phyloP scores from a whole-genome alignment of 2,113 vertebrate genomes.

The Corvus cornix region DNA sequence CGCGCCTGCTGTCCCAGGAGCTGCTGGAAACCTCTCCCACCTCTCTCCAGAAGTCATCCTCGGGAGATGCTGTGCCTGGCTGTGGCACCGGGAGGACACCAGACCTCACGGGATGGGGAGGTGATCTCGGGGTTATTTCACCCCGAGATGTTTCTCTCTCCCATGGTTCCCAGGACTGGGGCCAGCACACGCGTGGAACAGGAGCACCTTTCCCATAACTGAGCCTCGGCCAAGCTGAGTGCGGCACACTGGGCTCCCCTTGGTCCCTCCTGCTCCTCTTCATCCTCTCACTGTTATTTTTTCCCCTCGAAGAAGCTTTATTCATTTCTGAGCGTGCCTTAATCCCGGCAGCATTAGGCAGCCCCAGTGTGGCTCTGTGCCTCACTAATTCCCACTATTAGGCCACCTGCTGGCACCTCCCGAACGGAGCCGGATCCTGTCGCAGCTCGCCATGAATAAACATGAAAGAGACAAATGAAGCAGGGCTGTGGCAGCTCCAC shows the following conservation, averaged over 20 bases:
- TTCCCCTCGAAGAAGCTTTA: slow-evolving; percentile 65
- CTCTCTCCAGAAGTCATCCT: neutral
- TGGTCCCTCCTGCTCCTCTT: neutral
- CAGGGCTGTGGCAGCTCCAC: neutral
- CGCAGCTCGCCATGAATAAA: slow-evolving; percentile 52
- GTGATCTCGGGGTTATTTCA: neutral
- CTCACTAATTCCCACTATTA: slow-evolving; percentile 63
- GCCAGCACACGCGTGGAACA: rapidly evolving
- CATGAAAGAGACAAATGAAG: slow-evolving; percentile 63
- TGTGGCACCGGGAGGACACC: neutral
- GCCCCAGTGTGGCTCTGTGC: slow-evolving; percentile 33
- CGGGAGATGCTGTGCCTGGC: neutral
- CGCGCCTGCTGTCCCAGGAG: neutral
- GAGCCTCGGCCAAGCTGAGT: neutral
- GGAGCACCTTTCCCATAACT: rapidly evolving
- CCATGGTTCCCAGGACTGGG: rapidly evolving
- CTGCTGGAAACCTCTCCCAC: neutral
- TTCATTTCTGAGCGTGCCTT: slow-evolving; percentile 32
- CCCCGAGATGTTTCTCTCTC: rapidly evolving
- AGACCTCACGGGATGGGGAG: too few species aligned
- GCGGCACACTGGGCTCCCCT: neutral
- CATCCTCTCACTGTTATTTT: slow-evolving; percentile 23
- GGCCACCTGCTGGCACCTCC: slow-evolving; percentile 61
- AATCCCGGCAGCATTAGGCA: slow-evolving; percentile 47
- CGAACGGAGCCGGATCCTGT: slow-evolving; percentile 17